Base-by-base conservation (phyloP, 2,797 vertebrate species). In the Tachyglossus aculeatus region DNA sequence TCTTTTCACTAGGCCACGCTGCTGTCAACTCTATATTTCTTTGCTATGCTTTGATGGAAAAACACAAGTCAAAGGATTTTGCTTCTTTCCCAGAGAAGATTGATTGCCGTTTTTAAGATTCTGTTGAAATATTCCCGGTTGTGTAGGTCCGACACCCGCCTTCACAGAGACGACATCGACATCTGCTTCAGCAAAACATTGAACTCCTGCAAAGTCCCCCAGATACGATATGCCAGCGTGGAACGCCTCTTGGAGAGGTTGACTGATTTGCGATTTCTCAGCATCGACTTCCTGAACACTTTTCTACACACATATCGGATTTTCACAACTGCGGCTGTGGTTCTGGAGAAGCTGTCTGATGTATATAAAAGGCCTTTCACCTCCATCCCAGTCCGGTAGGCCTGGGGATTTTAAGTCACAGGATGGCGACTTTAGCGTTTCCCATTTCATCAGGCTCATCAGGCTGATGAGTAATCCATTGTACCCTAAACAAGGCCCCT, bases 101-200 rank as follows among this genome's bases (percentile, higher is more conserved):
- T n/a, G n/a, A n/a, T n/a, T n/a, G n/a, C n/a, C n/a, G n/a, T n/a
- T n/a, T n/a, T n/a, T n/a, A n/a, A n/a, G 19, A n/a, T 33, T 56
- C 67, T 39, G 22, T 47, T 54, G 36, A 69, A n/a, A 19, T 6
- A 21, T 16, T 34, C 39, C 59, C 61, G 74, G 59, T 62, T 74
- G 59, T 86, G 67, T 84, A 99, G 98, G 93, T 99, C 97, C 0
- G 98, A 98, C 84, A 91, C 95, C 68, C 96, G 97, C 87, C 96
- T 99, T 88, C 97, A 99, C 90, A 97, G 95, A 92, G 97, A 99
- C 78, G 97, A 98, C 91, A 89, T 95, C 78, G 98, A 99, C 88
- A 99, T 99, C 90, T 98, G 95, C 94, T 99, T 99, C 94, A 99
- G 98, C 93, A 99, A 99, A 93, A 99, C 97, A 22, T 93, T 99